Evolutionary conservation across 2,888 invertebrate genomes (phyloP).

Genomic region (Drosophila mimica): DNA sequence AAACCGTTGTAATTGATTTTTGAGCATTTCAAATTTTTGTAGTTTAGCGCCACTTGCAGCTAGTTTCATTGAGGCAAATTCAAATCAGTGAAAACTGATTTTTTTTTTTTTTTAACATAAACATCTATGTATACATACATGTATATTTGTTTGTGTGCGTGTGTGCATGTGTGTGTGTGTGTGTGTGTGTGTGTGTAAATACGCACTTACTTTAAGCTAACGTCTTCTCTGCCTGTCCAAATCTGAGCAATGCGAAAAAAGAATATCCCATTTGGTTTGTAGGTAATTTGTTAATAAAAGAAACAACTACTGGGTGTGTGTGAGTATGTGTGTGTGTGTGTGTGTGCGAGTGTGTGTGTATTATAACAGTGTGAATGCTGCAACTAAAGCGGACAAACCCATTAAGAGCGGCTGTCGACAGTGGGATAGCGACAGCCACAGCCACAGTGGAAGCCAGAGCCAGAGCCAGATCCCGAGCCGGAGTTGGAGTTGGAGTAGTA

Average conservation of each 20-base stretch:
- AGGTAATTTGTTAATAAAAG: slow-evolving; percentile 36
- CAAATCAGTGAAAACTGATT: slow-evolving; percentile 8
- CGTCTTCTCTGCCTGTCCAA: slow-evolving; percentile 3
- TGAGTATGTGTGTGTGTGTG: slow-evolving; percentile 20
- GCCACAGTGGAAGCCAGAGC: slow-evolving; percentile 31
- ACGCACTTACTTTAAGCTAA: slow-evolving; percentile 27
- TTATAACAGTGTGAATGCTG: slow-evolving; percentile 81
- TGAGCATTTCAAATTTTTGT: not conserved
- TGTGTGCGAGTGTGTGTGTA: slow-evolving; percentile 59
- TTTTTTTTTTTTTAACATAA: not conserved
- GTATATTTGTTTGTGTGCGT: not conserved
- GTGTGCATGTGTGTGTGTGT: slow-evolving; percentile 11
- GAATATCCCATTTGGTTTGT: not conserved
- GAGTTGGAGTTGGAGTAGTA: slow-evolving; percentile 10
- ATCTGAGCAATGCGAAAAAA: slow-evolving; percentile 6
- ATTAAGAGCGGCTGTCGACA: slow-evolving; percentile 74
- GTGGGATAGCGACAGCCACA: slow-evolving; percentile 17
- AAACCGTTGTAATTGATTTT: not conserved
- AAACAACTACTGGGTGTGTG: slow-evolving; percentile 15
- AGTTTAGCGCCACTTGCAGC: slow-evolving; percentile 13
- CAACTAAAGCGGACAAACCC: slow-evolving; percentile 80
- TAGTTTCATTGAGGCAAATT: slow-evolving; percentile 10
- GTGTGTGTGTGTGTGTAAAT: slow-evolving; percentile 20
- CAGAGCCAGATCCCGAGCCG: slow-evolving; percentile 17
- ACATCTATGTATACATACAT: slow-evolving; percentile 11